A percentile compares a stretch with the other conserved stretches of the same genome.
These are phyloP conservation scores for Eulimnadia texana DNA, from an alignment of 1,140 invertebrate genomes.

Conservation along the genomic window DNA sequence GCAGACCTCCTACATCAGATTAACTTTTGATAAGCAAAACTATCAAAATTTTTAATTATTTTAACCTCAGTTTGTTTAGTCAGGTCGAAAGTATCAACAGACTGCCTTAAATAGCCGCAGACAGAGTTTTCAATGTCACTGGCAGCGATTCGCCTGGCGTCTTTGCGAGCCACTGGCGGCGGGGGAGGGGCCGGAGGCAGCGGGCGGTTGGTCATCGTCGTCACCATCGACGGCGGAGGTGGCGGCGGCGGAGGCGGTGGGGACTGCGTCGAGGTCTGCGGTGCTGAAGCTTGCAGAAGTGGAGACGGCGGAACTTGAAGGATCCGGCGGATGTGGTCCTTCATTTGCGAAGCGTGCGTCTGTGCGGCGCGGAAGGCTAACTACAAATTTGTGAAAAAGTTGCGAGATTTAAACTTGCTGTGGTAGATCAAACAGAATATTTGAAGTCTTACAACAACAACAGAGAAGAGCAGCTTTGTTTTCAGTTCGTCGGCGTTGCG, in stretches of 20 bases:
- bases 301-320: constrained; percentile 32
- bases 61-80: constrained; percentile 39
- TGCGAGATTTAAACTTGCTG: background rate
- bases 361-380: constrained; percentile 43
- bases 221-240: constrained; percentile 17
- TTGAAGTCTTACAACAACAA: constrained; percentile 63
- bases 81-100: constrained; percentile 39
- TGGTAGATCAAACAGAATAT: background rate
- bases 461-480: constrained; percentile 83
- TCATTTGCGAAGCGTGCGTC: constrained; percentile 34
- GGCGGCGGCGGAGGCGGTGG: constrained; percentile 15
- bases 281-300: constrained; percentile 10
- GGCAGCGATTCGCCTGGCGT: constrained; percentile 17
- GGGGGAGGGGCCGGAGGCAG: background rate
- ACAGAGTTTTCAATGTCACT: constrained; percentile 37
- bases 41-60: no score
- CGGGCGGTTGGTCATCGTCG: background rate
- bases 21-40: no score
- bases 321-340: constrained; percentile 34
- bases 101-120: constrained; percentile 34
- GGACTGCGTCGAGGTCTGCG: background rate
- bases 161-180: constrained; percentile 8
- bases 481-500: constrained; percentile 70
- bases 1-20: constrained; percentile 46
- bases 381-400: constrained; percentile 26